These are phyloP conservation scores for Delichon dasypus DNA, from an alignment of 2,797 vertebrate species.

Conservation along the genomic window DNA sequence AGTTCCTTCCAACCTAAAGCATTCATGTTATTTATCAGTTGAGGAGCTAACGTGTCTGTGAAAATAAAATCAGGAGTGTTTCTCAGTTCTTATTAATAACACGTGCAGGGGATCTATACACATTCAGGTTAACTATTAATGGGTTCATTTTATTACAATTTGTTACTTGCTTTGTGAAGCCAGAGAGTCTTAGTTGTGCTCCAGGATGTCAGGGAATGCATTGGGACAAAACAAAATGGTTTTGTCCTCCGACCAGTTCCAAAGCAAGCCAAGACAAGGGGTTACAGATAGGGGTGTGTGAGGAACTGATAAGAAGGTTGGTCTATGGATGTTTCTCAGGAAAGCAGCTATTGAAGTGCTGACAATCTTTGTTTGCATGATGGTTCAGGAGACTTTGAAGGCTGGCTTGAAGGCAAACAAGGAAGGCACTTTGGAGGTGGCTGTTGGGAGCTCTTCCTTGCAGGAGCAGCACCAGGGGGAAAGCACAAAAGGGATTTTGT, in stretches of 20 bases:
- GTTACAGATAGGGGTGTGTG: not conserved
- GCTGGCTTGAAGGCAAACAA: not conserved
- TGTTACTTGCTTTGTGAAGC: not conserved
- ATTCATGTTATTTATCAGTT: too few species aligned
- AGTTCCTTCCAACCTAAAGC: too few species aligned
- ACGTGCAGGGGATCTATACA: not conserved
- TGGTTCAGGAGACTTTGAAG: not conserved
- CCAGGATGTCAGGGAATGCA: not conserved
- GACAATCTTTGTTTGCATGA: not conserved
- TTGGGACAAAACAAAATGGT: not conserved
- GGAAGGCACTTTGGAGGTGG: not conserved
- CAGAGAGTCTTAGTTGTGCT: not conserved
- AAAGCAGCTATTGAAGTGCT: conserved; percentile 3
- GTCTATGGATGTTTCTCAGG: not conserved
- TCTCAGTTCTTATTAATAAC: not conserved
- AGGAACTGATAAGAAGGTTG: not conserved
- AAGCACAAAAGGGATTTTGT: not conserved
- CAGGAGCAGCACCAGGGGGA: not conserved
- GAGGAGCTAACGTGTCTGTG: not conserved
- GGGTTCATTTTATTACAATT: not conserved
- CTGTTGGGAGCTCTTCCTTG: not conserved
- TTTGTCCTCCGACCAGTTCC: not conserved
- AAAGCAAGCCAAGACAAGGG: not conserved
- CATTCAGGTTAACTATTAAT: not conserved
- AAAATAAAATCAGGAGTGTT: not conserved